Evolutionary conservation across 2,888 invertebrate species (phyloP), one percentile per base, ranked within the genome.

Genomic region (Monochamus alternatus): DNA sequence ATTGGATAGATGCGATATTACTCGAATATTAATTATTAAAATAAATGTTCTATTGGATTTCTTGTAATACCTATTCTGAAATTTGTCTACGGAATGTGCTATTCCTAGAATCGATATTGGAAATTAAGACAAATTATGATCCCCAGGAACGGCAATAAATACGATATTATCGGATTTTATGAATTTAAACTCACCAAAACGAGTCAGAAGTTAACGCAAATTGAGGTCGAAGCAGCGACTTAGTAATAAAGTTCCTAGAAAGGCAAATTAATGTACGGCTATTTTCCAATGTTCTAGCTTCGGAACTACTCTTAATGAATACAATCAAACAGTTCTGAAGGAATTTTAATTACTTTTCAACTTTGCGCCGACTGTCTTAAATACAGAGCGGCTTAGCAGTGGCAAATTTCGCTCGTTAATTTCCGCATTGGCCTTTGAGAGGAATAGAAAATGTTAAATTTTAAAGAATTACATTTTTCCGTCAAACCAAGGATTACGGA

Each of bases 311-410:
- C 55, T n/a, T 55, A 55, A 55, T 55, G 55, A 55, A 55, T 55
- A 55, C 55, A 55, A 55, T 12, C 22, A 55, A 55, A 55, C 55
- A 14, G 55, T 55, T 14, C 55, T 55, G 55, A 1, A 55, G 55
- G 55, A 55, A 55, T 55, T 55, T 55, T 55, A 55, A 55, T 55
- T 55, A 55, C 55, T 55, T 55, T 55, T 55, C 55, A 55, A 55
- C 55, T 55, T 14, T 55, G 14, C 14, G 7, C n/a, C n/a, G 14
- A 55, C 55, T 55, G 14, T 55, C 55, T 55, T n/a, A 14, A 55
- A 55, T 55, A 55, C 38, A 7, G 14, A 10, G 9, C 51, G 51
- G 10, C 5, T 22, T 22, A 38, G 7, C 7, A 38, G 5, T 2
- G 14, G 55, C 22, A 14, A 55, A 14, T 55, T 7, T 55, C 14